These are phyloP conservation scores for Scytalopus superciliaris DNA, from an alignment of 2,113 vertebrate genomes.

Conservation along the genomic window DNA sequence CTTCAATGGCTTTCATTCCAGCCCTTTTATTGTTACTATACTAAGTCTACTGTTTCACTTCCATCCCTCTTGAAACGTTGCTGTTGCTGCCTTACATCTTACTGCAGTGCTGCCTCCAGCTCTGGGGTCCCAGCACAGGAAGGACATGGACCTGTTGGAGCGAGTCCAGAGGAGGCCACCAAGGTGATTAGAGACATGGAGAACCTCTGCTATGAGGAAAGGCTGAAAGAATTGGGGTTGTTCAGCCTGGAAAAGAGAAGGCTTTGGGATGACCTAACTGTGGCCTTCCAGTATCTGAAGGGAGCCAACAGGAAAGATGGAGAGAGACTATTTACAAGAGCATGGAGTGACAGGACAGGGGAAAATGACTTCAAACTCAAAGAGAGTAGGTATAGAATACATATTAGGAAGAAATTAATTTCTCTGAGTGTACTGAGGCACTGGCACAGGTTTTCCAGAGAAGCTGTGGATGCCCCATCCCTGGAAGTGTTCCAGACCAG, in stretches of 20 bases:
- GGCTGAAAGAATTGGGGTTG: rapidly evolving
- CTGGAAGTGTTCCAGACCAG: not conserved
- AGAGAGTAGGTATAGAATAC: not conserved
- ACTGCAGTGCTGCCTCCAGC: not conserved
- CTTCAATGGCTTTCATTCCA: not conserved
- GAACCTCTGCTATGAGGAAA: not conserved
- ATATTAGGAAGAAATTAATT: not conserved
- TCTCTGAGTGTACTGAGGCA: rapidly evolving
- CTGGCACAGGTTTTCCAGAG: not conserved
- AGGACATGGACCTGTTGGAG: not conserved
- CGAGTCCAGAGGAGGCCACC: not conserved
- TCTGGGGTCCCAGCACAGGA: not conserved
- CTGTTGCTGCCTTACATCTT: not conserved
- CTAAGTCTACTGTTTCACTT: not conserved
- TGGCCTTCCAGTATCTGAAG: rapidly evolving
- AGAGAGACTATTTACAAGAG: not conserved
- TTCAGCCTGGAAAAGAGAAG: rapidly evolving
- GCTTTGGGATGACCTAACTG: rapidly evolving
- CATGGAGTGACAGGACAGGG: rapidly evolving
- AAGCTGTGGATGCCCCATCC: rapidly evolving
- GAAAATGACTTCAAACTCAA: rapidly evolving
- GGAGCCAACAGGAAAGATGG: not conserved
- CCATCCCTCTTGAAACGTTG: not conserved
- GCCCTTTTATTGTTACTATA: not conserved
- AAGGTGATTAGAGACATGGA: not conserved